Conservation (phyloP, 2,113 vertebrate genomes). For the Copsychus sechellarum region DNA sequence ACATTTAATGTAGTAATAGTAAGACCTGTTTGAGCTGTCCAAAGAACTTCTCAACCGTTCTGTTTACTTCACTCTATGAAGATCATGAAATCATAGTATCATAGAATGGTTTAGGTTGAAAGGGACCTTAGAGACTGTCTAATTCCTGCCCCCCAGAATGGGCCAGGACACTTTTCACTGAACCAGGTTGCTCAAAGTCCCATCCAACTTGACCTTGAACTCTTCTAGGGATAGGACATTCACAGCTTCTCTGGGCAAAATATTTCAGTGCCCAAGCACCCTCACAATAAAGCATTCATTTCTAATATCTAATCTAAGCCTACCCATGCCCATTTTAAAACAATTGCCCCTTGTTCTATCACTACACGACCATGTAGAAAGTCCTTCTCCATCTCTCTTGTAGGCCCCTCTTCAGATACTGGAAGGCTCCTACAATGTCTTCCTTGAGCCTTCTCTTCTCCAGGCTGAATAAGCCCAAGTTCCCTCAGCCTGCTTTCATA, state of each 20-base stretch:
- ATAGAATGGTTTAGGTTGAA: not conserved
- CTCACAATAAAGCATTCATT: not conserved
- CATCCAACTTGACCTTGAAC: not conserved
- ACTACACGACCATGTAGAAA: not conserved
- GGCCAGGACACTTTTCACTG: not conserved
- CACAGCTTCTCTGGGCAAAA: not conserved
- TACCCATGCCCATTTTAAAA: not conserved
- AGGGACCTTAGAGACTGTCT: not conserved
- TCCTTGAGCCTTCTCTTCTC: not conserved
- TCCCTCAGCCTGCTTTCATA: not conserved
- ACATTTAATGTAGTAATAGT: not conserved
- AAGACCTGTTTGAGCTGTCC: not conserved
- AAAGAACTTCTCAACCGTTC: not conserved
- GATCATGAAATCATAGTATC: not conserved
- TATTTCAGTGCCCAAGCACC: not conserved
- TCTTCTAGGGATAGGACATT: not conserved
- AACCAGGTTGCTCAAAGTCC: not conserved
- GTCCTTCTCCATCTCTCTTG: not conserved
- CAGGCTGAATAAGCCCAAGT: too few species aligned
- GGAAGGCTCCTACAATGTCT: not conserved
- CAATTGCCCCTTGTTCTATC: not conserved
- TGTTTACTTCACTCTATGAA: not conserved
- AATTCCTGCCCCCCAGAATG: not conserved
- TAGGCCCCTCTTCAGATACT: not conserved
- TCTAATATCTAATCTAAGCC: not conserved